Evolutionary conservation across 2,888 invertebrate species (phyloP).

Genomic region (Spisula subtruncata): DNA sequence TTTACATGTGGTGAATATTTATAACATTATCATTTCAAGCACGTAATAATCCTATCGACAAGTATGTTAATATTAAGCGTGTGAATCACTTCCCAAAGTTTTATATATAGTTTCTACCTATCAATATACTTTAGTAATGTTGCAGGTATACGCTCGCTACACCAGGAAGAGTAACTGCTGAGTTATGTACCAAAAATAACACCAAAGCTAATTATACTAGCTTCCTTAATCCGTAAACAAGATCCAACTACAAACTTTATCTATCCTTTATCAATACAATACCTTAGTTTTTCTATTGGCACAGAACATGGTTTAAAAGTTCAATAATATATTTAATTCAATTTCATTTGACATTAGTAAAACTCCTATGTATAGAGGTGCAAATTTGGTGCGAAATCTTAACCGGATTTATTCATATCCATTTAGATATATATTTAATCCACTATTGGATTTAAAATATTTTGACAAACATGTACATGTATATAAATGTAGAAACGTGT

Average conservation of each 20-base stretch:
- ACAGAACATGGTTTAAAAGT: slow-evolving; percentile 14
- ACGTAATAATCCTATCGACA: not conserved
- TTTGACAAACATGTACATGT: not conserved
- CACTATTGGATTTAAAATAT: not conserved
- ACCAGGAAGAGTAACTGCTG: slow-evolving; percentile 14
- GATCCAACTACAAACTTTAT: not conserved
- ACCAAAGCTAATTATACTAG: not conserved
- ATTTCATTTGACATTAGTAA: not conserved
- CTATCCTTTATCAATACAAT: not conserved
- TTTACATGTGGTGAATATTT: not conserved
- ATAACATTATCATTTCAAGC: not conserved
- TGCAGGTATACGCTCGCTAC: not conserved
- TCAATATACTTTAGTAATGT: slow-evolving; percentile 18
- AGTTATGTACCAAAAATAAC: slow-evolving; percentile 8
- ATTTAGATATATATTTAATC: not conserved
- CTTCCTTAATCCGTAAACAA: not conserved
- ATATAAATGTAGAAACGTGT: slow-evolving; percentile 1
- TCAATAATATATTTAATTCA: not conserved
- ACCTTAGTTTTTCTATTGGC: not conserved
- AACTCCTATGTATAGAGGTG: not conserved
- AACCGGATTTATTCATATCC: slow-evolving; percentile 19
- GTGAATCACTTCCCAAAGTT: slow-evolving; percentile 25
- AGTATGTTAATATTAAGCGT: not conserved
- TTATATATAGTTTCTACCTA: slow-evolving; percentile 8
- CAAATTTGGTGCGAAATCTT: slow-evolving; percentile 23